Base-by-base conservation (phyloP, 2,797 vertebrate genomes). In the Cyprinella venusta region DNA sequence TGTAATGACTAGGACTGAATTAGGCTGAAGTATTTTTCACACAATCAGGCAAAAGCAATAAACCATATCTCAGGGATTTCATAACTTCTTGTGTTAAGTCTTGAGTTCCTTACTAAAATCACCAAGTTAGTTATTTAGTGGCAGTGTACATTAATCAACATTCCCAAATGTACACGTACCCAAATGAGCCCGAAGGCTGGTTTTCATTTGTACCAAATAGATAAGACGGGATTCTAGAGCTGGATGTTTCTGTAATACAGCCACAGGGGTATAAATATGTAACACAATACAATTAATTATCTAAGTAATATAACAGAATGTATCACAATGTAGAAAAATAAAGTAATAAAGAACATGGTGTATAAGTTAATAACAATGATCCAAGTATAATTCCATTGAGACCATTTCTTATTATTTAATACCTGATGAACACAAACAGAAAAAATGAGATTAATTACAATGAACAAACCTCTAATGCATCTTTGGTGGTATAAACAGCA, bases 1-100 rank as follows among this genome's bases (percentile, higher is more conserved):
- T 24, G 45, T 50, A 45, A 68, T 83, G 30, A 56, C 36, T 83
- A 42, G 45, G 52, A 76, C 40, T 6, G 38, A 84, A 81, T 56
- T 75, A 19, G 30, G 26, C 42, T 68, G 38, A 75, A 85, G 45
- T 52, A 40, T 59, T 42, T 24, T 45, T 26, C 42, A 48, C 13
- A 42, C n/a, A 45, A 26, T 42, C 42, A 18, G 15, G 67, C 19
- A 45, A 70, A 71, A 52, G 10, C 71, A 74, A 54, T 36, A 21
- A 40, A 75, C 24, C 36, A 3, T 24, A 24, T 8, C 18, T 24
- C 13, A 75, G 52, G 33, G 33, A 38, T 59, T 18, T 8, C 15
- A 36, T 6, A 65, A 65, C 40, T 65, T 15, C 33, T 21, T 21
- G 5, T 45, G 56, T 64, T 26, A n/a, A 33, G 76, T 48, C 15